Conservation (phyloP, 2,888 invertebrate species). For the Euphydryas editha region DNA sequence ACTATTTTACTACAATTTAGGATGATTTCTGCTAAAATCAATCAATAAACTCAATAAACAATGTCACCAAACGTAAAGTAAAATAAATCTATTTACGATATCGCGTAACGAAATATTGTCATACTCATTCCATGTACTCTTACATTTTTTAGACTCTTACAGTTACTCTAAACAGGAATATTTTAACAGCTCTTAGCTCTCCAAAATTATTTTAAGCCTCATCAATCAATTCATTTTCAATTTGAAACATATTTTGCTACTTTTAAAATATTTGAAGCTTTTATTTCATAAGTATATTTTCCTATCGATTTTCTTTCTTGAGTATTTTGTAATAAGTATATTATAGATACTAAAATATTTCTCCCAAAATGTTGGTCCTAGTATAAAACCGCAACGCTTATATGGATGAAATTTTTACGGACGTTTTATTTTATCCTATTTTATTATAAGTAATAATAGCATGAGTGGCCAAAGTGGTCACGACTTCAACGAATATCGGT, state of each 20-base stretch:
- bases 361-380: not conserved
- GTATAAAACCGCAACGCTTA: not conserved
- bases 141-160: not conserved
- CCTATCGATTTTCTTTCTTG: too few relatives aligned
- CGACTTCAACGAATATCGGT: conserved; percentile 7
- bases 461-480: conserved; percentile 7
- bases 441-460: not conserved
- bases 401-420: not conserved
- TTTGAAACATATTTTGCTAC: too few relatives aligned
- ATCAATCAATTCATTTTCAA: too few relatives aligned
- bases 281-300: too few relatives aligned
- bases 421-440: not conserved
- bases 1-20: conserved; percentile 18
- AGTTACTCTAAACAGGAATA: not conserved
- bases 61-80: not conserved
- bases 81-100: not conserved
- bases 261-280: too few relatives aligned
- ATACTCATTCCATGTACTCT: not conserved
- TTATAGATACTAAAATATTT: not conserved
- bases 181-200: too few relatives aligned
- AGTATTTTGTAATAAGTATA: not conserved
- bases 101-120: not conserved
- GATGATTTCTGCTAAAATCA: conserved; percentile 4
- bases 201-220: too few relatives aligned
- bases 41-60: not conserved